Conservation (phyloP, 2,113 vertebrate species). For the Alouatta palliata region DNA sequence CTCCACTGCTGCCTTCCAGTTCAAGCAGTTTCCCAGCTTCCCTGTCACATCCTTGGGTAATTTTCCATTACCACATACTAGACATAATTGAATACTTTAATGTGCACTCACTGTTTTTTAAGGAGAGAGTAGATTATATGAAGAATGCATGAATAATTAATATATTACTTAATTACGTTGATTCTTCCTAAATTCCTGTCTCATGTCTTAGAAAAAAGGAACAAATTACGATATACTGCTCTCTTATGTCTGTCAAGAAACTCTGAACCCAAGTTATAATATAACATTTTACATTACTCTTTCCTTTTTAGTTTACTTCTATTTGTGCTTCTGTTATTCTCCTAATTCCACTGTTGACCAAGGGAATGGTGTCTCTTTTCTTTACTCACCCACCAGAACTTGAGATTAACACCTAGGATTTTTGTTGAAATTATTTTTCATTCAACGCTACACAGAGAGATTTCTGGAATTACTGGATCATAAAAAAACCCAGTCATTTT, state of each 20-base stretch:
- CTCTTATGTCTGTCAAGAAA: background rate
- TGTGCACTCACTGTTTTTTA: background rate
- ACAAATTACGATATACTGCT: background rate
- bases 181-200: constrained; percentile 13
- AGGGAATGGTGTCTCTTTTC: background rate
- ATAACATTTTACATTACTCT: background rate
- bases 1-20: background rate
- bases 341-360: background rate
- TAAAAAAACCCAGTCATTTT: background rate
- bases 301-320: background rate
- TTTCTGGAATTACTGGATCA: background rate
- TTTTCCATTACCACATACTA: background rate
- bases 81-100: constrained; percentile 17
- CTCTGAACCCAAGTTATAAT: background rate
- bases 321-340: background rate
- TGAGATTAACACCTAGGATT: background rate
- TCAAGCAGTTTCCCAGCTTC: background rate
- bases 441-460: background rate
- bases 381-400: background rate
- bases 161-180: background rate
- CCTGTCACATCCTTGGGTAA: background rate
- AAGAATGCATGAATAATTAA: constrained; percentile 4
- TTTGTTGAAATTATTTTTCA: background rate
- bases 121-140: background rate
- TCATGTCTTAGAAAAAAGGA: background rate